phyloP scores from a whole-genome alignment of 2,888 invertebrate species.

The Leptarthrus brevirostris region DNA sequence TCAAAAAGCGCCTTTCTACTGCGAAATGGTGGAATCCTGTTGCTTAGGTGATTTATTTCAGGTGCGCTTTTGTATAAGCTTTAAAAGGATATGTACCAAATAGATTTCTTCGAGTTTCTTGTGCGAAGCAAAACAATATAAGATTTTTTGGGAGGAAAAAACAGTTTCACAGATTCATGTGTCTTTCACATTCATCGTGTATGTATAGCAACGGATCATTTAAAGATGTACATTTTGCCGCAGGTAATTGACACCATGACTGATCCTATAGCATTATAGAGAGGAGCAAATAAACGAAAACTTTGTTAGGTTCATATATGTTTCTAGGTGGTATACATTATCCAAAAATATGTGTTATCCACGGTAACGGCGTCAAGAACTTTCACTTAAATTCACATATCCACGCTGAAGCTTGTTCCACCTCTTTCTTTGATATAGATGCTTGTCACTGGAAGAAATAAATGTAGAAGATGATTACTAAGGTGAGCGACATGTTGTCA shows the following conservation, averaged over 20 bases:
- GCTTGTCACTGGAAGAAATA: too few relatives aligned
- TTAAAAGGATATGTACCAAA: constrained; percentile 17
- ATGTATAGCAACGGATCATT: not conserved
- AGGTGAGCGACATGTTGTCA: too few relatives aligned
- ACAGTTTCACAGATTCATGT: constrained; percentile 8
- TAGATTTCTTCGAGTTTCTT: not conserved
- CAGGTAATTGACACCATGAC: constrained; percentile 51
- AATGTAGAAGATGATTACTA: too few relatives aligned
- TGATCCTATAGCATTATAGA: constrained; percentile 39
- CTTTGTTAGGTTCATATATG: constrained; percentile 16
- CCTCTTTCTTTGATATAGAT: too few relatives aligned
- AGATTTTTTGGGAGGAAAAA: not conserved
- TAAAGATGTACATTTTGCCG: constrained; percentile 22
- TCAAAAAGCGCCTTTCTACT: constrained; percentile 29
- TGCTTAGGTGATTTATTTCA: constrained; percentile 52
- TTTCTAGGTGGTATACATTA: too few relatives aligned
- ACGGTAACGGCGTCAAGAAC: too few relatives aligned
- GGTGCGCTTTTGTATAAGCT: constrained; percentile 11
- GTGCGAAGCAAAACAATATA: not conserved
- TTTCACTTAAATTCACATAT: too few relatives aligned
- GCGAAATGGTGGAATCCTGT: constrained; percentile 46
- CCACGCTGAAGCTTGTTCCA: too few relatives aligned
- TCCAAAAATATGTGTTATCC: too few relatives aligned
- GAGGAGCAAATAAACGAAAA: constrained; percentile 1
- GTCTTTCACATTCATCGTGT: too few relatives aligned